Evolutionary conservation across 2,888 invertebrate genomes (phyloP), one percentile per base, ranked within the genome.

Genomic region (Odontocerum albicorne): DNA sequence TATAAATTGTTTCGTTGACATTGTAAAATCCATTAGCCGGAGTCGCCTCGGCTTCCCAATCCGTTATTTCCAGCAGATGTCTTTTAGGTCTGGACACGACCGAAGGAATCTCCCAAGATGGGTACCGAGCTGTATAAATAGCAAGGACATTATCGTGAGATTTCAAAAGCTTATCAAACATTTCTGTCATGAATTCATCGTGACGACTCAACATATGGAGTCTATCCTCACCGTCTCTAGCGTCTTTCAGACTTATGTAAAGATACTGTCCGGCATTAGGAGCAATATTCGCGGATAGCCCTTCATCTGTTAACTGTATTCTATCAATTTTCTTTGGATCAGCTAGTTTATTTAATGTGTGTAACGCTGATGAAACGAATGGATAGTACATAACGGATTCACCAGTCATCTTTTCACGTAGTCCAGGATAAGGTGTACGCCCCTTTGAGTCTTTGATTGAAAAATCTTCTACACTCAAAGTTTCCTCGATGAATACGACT

Each of bases 381-480:
- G 86, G 80, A 46, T 85, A 70, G 66, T 86, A 88, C 1, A 77
- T 70, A 16, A 76, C 65, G 0, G 62, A 62, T 19, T 64, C 64
- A 1, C 69, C 63, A 0, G 62, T 63, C 10, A 74, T 65, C 20
- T 73, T 66, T 1, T 67, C 61, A 6, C 70, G 69, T 12, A 82
- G 65, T 62, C 72, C 75, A 1, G 75, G 70, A 62, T 70, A 77
- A 0, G 70, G 64, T 0, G 70, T 67, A n/a, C 69, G 63, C 2
- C 75, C 75, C 8, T 74, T 71, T 38, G 65, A 65, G 60, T 73
- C 74, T 66, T 77, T 77, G 52, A 69, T 67, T 3, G 77, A 79
- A 49, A 84, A 75, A 69, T 85, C 84, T 66, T 84, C 84, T 2
- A 77, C 72, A 12, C 84, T 84, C 1, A 85, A 64, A 6, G 76